Evolutionary conservation across 2,797 vertebrate genomes (phyloP), one percentile per base, ranked within the genome.

Genomic region (Alosa sapidissima): DNA sequence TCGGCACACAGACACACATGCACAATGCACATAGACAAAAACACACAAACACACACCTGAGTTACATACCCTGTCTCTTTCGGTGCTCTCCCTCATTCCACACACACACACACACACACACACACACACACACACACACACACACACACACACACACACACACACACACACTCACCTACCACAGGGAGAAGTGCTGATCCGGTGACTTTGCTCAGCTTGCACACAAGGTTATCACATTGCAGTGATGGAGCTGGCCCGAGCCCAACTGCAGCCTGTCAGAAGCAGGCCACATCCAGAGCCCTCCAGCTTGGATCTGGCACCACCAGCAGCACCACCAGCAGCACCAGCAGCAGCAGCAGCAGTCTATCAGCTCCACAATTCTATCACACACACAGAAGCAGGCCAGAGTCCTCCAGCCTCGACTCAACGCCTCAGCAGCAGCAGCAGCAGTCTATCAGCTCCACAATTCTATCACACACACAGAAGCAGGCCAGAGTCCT

Each of bases 221-320:
- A 84, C 84, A 85, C 86, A 88, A 89, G 88, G 88, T 90, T 91
- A 90, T 92, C 90, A 90, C 62, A 91, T 91, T 91, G 89, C 83
- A 49, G 84, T 82, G 82, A 91, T 89, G 83, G 41, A 24, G 58
- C 89, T 91, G 88, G 89, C 87, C 81, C 85, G 85, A 81, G 28
- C 81, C 58, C 87, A 82, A 33, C 3, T 19, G 10, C 24, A 68
- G 62, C 28, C 58, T 24, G 58, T 62, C 58, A 62, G 21, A 62
- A 24, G 21, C 58, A 62, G 7, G 21, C 21, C 58, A 24, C 3
- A n/a, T 5, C 7, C 58, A 62, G 21, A 10, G 28, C 10, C 62
- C 10, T 62, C 62, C 2, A 68, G 62, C 24, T 1, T 65, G 24
- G 62, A 1, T 41, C 41, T 41, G 41, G 41, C 41, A 2, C 41